A percentile compares a stretch with the other conserved stretches of the same genome.
Conservation (phyloP, 2,888 invertebrate genomes). For the Cataglyphis rosenhaueri region DNA sequence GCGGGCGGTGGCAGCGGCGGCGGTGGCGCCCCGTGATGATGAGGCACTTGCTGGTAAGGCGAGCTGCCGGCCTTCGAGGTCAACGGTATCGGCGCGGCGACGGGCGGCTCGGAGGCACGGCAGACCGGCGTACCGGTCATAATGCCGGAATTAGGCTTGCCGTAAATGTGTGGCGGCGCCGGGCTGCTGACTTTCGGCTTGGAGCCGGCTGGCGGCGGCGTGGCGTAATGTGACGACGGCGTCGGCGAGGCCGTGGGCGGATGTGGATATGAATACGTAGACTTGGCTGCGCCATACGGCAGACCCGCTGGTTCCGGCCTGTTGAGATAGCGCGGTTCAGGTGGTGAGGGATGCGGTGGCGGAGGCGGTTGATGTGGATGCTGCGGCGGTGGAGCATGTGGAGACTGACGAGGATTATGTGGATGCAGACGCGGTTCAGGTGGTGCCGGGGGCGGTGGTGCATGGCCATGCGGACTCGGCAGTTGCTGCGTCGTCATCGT, state of each 20-base stretch:
- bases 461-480: slow-evolving; percentile 86
- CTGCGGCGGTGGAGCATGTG: slow-evolving; percentile 82
- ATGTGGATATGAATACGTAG: slow-evolving; percentile 85
- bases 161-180: slow-evolving; percentile 92
- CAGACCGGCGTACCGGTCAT: slow-evolving; percentile 87
- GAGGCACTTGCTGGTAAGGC: slow-evolving; percentile 87
- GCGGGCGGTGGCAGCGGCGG: slow-evolving; percentile 85
- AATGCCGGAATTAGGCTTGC: slow-evolving; percentile 88
- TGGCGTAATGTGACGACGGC: slow-evolving; percentile 81
- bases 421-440: slow-evolving; percentile 83
- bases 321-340: slow-evolving; percentile 82
- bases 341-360: slow-evolving; percentile 82
- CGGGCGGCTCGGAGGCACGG: slow-evolving; percentile 82
- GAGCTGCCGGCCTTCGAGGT: slow-evolving; percentile 87
- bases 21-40: slow-evolving; percentile 86
- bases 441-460: slow-evolving; percentile 84
- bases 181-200: slow-evolving; percentile 90
- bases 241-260: slow-evolving; percentile 85
- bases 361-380: slow-evolving; percentile 80
- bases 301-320: slow-evolving; percentile 80
- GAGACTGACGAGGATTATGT: slow-evolving; percentile 84
- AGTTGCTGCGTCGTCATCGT: slow-evolving; percentile 82
- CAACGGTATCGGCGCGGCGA: slow-evolving; percentile 87
- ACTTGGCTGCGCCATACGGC: slow-evolving; percentile 83
- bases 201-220: slow-evolving; percentile 87